Evolutionary conservation across 2,797 vertebrate genomes (phyloP).

Genomic region (Clangula hyemalis): DNA sequence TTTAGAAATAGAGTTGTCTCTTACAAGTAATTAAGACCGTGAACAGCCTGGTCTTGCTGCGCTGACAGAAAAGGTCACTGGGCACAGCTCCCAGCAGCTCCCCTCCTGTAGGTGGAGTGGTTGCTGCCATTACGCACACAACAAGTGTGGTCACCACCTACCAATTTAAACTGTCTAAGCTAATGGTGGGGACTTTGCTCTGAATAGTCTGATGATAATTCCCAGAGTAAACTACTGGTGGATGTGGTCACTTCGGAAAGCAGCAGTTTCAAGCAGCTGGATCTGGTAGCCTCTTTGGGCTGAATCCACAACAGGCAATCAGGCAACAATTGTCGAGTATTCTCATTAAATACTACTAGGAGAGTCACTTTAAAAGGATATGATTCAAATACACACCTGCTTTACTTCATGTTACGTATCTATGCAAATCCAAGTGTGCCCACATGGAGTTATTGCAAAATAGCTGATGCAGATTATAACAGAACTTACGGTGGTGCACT

Average conservation of each 20-base stretch:
- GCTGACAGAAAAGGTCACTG: background rate
- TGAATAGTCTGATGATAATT: no score
- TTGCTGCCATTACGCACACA: background rate
- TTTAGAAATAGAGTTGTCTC: background rate
- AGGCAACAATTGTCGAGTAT: background rate
- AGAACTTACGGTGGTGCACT: background rate
- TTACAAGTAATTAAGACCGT: background rate
- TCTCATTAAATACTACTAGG: background rate
- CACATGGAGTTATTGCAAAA: background rate
- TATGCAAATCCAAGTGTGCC: background rate
- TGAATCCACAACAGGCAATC: background rate
- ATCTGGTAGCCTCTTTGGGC: background rate
- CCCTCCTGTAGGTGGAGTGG: background rate
- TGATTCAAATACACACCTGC: background rate
- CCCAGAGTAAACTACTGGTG: no score
- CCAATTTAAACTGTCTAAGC: background rate
- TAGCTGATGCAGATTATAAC: background rate
- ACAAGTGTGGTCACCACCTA: fast-evolving
- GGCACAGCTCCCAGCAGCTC: background rate
- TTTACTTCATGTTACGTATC: background rate
- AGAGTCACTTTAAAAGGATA: background rate
- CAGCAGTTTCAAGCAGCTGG: background rate
- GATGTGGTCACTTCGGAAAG: no score
- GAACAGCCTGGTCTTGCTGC: background rate
- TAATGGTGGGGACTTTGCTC: background rate